A percentile compares a stretch with the other conserved stretches of the same genome.
phyloP scores from a whole-genome alignment of 2,113 vertebrate species.

The Stegastes partitus region DNA sequence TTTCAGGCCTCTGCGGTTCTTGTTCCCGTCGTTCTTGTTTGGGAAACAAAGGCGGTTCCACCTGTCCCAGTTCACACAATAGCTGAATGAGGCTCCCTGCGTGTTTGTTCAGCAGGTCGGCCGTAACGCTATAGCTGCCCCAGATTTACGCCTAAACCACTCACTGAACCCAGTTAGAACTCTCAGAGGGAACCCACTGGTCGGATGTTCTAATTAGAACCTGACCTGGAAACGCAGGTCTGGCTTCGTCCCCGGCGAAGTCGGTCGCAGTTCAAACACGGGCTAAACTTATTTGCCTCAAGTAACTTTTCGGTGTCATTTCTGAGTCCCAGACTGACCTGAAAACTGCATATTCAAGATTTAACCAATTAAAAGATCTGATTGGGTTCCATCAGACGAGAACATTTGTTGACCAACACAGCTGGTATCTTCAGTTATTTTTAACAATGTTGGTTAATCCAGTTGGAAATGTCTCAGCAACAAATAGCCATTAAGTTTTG shows the following conservation, averaged over 20 bases:
- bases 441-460: no score
- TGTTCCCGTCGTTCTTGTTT: conserved; percentile 16
- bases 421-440: no score
- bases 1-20: conserved; percentile 1
- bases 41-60: conserved; percentile 50
- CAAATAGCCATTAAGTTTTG: no score
- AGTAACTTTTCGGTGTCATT: not conserved
- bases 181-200: not conserved
- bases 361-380: no score
- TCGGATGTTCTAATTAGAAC: not conserved
- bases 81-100: conserved; percentile 42
- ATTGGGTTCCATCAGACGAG: no score
- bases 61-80: conserved; percentile 53
- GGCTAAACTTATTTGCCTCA: not conserved
- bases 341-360: no score
- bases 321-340: no score
- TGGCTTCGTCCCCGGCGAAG: not conserved
- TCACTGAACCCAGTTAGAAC: conserved; percentile 11
- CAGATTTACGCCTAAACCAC: conserved; percentile 36
- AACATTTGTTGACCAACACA: no score
- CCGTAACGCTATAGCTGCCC: conserved; percentile 46
- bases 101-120: conserved; percentile 54
- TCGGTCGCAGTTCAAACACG: not conserved
- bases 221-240: conserved; percentile 20
- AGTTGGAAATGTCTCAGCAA: no score